These are phyloP conservation scores for Crossaster papposus DNA, from an alignment of 53 echinoderm and acorn worm species.

Conservation along the genomic window DNA sequence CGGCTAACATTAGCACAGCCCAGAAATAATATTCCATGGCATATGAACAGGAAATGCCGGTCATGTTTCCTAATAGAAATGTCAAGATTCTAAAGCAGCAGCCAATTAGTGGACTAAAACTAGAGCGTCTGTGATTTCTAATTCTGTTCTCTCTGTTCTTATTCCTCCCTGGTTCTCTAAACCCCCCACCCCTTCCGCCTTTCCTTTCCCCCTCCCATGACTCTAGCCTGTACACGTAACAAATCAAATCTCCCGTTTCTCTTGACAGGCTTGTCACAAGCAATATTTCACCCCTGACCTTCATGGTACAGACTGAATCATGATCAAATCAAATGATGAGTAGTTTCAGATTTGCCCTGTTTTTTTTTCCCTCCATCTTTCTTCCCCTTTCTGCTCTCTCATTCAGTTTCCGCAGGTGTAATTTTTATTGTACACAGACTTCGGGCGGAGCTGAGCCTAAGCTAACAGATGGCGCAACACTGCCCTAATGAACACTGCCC, in stretches of 20 bases:
- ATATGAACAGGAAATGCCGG: slow-evolving; percentile 36
- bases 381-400: not conserved
- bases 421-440: slow-evolving; percentile 45
- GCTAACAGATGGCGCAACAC: slow-evolving; percentile 50
- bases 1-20: slow-evolving; percentile 13
- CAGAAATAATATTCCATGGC: slow-evolving; percentile 36
- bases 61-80: slow-evolving; percentile 32
- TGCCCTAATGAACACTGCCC: slow-evolving; percentile 42
- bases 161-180: no score
- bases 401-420: slow-evolving; percentile 32
- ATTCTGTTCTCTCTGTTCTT: not conserved
- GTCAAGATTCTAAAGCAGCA: slow-evolving; percentile 4
- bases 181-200: not conserved
- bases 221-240: not conserved
- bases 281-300: slow-evolving; percentile 41
- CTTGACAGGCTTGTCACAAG: slow-evolving; percentile 29
- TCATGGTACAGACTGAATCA: slow-evolving; percentile 46
- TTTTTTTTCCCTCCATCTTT: not conserved
- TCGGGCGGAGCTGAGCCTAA: not conserved
- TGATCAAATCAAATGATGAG: slow-evolving; percentile 55
- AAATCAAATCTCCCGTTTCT: not conserved
- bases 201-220: not conserved
- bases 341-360: slow-evolving; percentile 30
- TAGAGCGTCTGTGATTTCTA: slow-evolving; percentile 18
- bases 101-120: slow-evolving; percentile 29